Conservation (phyloP, 2,888 invertebrate genomes). For the Calliphora vomitoria region DNA sequence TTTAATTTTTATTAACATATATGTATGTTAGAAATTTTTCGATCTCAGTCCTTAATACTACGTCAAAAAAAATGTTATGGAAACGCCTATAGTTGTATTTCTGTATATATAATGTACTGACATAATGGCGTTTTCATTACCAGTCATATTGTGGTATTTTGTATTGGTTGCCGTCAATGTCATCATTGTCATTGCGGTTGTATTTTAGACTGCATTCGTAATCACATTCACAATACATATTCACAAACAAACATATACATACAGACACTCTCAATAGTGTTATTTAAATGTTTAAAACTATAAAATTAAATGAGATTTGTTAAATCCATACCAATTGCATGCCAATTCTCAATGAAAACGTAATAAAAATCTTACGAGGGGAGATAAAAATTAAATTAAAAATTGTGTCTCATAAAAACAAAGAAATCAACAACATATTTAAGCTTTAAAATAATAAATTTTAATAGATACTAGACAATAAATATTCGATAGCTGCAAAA, state of each 20-base stretch:
- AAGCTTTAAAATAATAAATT: neutral
- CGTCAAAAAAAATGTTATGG: too few species aligned
- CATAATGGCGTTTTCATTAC: slow-evolving; percentile 49
- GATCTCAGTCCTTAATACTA: too few species aligned
- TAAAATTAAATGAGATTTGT: slow-evolving; percentile 36
- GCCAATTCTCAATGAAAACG: slow-evolving; percentile 17
- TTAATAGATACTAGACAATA: neutral
- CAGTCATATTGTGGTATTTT: slow-evolving; percentile 58
- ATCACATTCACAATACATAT: slow-evolving; percentile 31
- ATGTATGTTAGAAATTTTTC: too few species aligned
- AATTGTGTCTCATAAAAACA: neutral
- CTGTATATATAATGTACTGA: neutral
- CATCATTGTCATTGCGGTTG: slow-evolving; percentile 53
- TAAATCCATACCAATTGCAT: slow-evolving; percentile 14
- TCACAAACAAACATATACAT: slow-evolving; percentile 11
- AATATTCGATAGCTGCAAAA: neutral
- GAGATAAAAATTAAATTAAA: slow-evolving; percentile 43
- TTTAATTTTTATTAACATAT: too few species aligned
- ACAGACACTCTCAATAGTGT: neutral
- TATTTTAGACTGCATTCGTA: slow-evolving; percentile 37
- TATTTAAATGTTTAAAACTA: slow-evolving; percentile 37
- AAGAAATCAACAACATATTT: slow-evolving; percentile 5
- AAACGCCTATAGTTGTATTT: neutral
- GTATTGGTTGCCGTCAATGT: slow-evolving; percentile 50
- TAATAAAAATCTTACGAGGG: neutral